These are phyloP conservation scores for Agrochola lota DNA, from an alignment of 2,888 invertebrate genomes.

Conservation along the genomic window DNA sequence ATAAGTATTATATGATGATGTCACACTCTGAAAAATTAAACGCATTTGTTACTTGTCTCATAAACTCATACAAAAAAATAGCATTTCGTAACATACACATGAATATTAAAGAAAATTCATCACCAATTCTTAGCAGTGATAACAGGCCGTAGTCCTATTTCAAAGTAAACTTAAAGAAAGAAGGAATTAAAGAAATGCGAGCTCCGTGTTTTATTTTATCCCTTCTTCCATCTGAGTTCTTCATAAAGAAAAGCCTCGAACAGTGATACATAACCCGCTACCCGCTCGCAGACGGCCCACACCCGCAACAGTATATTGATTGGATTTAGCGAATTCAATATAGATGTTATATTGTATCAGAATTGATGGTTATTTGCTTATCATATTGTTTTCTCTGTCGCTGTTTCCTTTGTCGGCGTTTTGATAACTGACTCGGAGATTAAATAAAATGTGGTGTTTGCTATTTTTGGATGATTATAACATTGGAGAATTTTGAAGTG, in stretches of 20 bases:
- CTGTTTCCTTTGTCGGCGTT: conserved; percentile 36
- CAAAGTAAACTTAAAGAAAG: neutral
- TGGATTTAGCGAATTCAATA: conserved; percentile 81
- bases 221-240: neutral
- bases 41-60: neutral
- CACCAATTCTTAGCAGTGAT: neutral
- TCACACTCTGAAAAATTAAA: neutral
- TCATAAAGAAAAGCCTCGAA: no score
- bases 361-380: conserved; percentile 81
- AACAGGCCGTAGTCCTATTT: neutral
- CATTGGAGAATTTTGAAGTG: neutral
- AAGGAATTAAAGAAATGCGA: neutral
- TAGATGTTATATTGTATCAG: conserved; percentile 77
- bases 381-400: conserved; percentile 70
- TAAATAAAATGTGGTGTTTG: conserved; percentile 32
- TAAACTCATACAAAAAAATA: neutral
- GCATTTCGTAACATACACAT: neutral
- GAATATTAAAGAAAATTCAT: neutral
- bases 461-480: conserved; percentile 18
- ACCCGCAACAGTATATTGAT: conserved; percentile 78
- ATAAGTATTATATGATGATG: neutral
- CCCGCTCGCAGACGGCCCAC: conserved; percentile 37
- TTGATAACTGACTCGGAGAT: conserved; percentile 50
- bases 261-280: conserved; percentile 10
- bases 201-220: no score